Evolutionary conservation across 2,888 invertebrate genomes (phyloP).

Genomic region (Eubasilissa splendida): DNA sequence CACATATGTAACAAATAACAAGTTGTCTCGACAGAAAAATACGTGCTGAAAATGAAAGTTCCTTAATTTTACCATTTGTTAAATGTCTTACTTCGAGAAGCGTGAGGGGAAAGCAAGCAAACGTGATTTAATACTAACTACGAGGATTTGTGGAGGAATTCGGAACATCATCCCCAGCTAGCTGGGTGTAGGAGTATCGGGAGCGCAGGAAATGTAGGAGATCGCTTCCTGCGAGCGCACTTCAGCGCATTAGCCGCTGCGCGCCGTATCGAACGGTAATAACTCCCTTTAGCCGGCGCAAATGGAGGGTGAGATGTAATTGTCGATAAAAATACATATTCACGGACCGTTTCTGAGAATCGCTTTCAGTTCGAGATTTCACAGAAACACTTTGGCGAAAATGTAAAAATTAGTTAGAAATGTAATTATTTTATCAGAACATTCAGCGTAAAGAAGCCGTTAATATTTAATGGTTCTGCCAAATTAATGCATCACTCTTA

Average conservation of each 20-base stretch:
- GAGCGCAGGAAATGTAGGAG: conserved; percentile 33
- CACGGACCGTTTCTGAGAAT: not conserved
- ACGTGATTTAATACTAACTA: conserved; percentile 6
- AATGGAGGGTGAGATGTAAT: conserved; percentile 21
- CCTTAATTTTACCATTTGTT: no score
- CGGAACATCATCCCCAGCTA: not conserved
- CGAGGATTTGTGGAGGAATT: conserved; percentile 27
- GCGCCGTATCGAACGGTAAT: conserved; percentile 24
- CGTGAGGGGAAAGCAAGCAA: conserved; percentile 1
- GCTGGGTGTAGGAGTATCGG: not conserved
- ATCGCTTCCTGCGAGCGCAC: conserved; percentile 21
- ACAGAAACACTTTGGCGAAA: no score
- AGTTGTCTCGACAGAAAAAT: no score
- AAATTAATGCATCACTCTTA: no score
- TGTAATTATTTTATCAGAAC: no score
- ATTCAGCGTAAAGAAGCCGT: no score
- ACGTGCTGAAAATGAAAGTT: no score
- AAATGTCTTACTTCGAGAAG: no score
- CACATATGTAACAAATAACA: no score
- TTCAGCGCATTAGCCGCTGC: conserved; percentile 34
- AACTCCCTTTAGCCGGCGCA: conserved; percentile 6
- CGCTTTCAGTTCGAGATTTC: no score
- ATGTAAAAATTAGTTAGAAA: no score
- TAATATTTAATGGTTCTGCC: no score
- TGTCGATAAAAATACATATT: conserved; percentile 15